Conservation (phyloP, 2,888 invertebrate genomes). For the Agonopterix subpropinquella region DNA sequence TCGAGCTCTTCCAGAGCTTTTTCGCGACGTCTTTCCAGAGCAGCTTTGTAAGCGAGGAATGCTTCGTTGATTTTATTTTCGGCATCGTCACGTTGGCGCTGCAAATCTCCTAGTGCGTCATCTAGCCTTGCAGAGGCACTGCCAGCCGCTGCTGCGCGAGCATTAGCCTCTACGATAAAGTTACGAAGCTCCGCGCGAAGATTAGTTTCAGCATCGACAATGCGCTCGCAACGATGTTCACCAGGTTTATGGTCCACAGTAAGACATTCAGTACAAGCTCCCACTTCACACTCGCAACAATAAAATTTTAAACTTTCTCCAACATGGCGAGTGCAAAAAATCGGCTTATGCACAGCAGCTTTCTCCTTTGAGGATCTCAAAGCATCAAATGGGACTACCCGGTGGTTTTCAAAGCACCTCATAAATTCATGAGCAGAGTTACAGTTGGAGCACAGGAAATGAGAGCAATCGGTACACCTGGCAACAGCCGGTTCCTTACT, state of each 20-base stretch:
- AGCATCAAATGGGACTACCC: slow-evolving; percentile 92
- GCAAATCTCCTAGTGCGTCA: slow-evolving; percentile 88
- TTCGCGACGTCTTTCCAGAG: slow-evolving; percentile 88
- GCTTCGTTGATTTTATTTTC: slow-evolving; percentile 88
- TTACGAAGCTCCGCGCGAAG: slow-evolving; percentile 86
- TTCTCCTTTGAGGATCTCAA: slow-evolving; percentile 86
- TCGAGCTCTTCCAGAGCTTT: slow-evolving; percentile 83
- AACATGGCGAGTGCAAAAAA: slow-evolving; percentile 88
- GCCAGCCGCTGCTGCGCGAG: slow-evolving; percentile 84
- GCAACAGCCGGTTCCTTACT: slow-evolving; percentile 96
- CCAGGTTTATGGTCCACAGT: slow-evolving; percentile 88
- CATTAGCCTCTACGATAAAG: slow-evolving; percentile 84
- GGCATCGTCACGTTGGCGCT: slow-evolving; percentile 90
- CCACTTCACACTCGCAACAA: slow-evolving; percentile 90
- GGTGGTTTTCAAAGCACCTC: slow-evolving; percentile 97
- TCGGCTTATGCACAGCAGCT: slow-evolving; percentile 91
- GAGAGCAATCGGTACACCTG: slow-evolving; percentile 95
- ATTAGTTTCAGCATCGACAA: slow-evolving; percentile 85
- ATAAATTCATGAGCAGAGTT: slow-evolving; percentile 97
- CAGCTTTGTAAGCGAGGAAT: slow-evolving; percentile 85
- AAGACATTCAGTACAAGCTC: slow-evolving; percentile 92
- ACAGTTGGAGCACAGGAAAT: slow-evolving; percentile 94
- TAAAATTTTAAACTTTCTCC: slow-evolving; percentile 91
- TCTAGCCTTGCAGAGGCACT: slow-evolving; percentile 85
- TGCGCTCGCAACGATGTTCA: slow-evolving; percentile 88